These are phyloP conservation scores for Xenops minutus DNA, from an alignment of 2,797 vertebrate species.

Conservation along the genomic window DNA sequence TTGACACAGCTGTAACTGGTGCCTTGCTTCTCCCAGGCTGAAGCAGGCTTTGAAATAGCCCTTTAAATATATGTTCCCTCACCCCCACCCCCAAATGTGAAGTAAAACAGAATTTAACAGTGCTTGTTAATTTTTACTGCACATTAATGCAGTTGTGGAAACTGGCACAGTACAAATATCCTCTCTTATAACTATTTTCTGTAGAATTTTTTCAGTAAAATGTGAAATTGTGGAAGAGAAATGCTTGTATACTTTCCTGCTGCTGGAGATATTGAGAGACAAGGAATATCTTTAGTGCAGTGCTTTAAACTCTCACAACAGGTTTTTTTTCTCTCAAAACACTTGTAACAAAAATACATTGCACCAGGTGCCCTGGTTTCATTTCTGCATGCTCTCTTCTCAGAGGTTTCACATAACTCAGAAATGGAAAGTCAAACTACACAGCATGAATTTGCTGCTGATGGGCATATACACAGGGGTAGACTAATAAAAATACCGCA, in stretches of 20 bases:
- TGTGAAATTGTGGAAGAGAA: background rate
- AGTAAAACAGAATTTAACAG: background rate
- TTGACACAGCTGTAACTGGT: background rate
- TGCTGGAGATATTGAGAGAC: background rate
- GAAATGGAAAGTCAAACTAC: constrained; percentile 36
- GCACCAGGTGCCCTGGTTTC: constrained; percentile 51
- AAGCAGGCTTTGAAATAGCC: background rate
- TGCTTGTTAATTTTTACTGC: background rate
- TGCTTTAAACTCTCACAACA: constrained; percentile 1
- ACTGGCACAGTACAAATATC: background rate
- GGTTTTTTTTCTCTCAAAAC: constrained; percentile 18
- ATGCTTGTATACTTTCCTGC: background rate
- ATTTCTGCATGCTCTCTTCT: constrained; percentile 29
- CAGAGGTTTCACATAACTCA: constrained; percentile 36
- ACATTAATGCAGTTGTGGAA: background rate
- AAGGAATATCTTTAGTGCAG: background rate
- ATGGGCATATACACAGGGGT: background rate
- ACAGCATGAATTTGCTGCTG: background rate
- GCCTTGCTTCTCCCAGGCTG: background rate
- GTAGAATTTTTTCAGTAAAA: background rate
- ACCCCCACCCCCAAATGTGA: background rate
- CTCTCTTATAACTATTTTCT: background rate
- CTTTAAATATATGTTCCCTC: background rate
- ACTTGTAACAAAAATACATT: constrained; percentile 49
- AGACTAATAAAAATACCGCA: constrained; percentile 19